Conservation (phyloP, 2,888 invertebrate species). For the Torymus tubicola region DNA sequence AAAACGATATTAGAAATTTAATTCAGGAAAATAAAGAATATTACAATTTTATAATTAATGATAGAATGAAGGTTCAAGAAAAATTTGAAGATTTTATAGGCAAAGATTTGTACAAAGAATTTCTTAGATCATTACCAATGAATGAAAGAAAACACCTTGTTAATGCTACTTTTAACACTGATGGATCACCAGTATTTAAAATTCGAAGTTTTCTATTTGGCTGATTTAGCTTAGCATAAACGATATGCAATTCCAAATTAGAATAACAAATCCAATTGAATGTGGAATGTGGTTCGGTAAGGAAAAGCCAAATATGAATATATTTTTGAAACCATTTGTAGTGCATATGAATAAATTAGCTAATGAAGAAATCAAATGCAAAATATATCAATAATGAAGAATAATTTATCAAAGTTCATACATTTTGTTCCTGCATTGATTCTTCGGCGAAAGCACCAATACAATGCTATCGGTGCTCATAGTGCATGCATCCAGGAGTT, state of each 20-base stretch:
- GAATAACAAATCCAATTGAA: too few species aligned
- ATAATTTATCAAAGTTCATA: background rate
- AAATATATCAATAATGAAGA: background rate
- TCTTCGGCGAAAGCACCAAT: background rate
- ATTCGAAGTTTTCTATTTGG: too few species aligned
- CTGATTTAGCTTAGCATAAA: too few species aligned
- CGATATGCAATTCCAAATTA: too few species aligned
- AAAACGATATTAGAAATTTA: background rate
- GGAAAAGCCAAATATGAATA: background rate
- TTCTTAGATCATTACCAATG: background rate
- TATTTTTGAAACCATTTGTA: background rate
- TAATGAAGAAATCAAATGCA: background rate
- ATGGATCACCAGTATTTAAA: background rate
- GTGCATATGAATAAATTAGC: background rate
- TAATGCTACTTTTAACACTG: background rate
- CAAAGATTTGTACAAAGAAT: background rate
- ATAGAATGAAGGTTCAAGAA: background rate
- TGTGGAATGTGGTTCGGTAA: too few species aligned
- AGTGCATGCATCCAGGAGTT: constrained; percentile 12
- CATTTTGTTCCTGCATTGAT: background rate
- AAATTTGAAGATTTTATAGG: background rate
- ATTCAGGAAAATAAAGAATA: background rate
- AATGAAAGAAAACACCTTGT: background rate
- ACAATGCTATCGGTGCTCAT: background rate
- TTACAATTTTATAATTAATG: background rate